These are phyloP conservation scores for Xanthostigma xanthostigma DNA, from an alignment of 2,888 invertebrate genomes.

Conservation along the genomic window DNA sequence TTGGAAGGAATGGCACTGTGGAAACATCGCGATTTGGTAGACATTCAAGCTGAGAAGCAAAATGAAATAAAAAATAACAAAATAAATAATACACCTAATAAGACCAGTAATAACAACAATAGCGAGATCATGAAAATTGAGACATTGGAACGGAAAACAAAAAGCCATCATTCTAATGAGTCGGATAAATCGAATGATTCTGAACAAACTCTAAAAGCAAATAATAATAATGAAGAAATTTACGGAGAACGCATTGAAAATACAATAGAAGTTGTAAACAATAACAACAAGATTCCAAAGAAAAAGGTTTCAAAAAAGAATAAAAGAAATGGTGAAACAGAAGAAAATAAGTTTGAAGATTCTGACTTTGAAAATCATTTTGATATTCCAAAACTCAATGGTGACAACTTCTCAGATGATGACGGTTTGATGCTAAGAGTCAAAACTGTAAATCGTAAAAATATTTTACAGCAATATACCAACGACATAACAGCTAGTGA, in stretches of 20 bases:
- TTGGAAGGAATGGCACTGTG: slow-evolving; percentile 77
- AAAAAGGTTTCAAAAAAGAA: slow-evolving; percentile 26
- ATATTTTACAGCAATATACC: slow-evolving; percentile 54
- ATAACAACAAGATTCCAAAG: slow-evolving; percentile 21
- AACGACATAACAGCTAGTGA: slow-evolving; percentile 35
- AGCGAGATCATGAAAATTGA: slow-evolving; percentile 24
- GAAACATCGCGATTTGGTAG: slow-evolving; percentile 73
- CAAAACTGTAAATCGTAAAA: slow-evolving; percentile 58
- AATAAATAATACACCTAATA: slow-evolving; percentile 30
- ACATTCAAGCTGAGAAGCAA: slow-evolving; percentile 42
- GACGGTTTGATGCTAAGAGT: slow-evolving; percentile 51
- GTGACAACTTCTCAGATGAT: slow-evolving; percentile 51
- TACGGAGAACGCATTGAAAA: slow-evolving; percentile 1
- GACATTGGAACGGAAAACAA: slow-evolving; percentile 17
- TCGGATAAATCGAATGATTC: slow-evolving; percentile 27
- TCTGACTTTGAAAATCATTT: slow-evolving; percentile 17
- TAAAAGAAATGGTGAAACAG: slow-evolving; percentile 11
- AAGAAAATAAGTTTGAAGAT: slow-evolving; percentile 7
- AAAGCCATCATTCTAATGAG: slow-evolving; percentile 13
- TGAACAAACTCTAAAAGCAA: slow-evolving; percentile 26
- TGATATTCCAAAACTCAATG: slow-evolving; percentile 22
- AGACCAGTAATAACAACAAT: slow-evolving; percentile 28
- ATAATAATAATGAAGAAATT: slow-evolving; percentile 13
- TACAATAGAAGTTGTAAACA: slow-evolving; percentile 24
- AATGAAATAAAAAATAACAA: slow-evolving; percentile 25